Percentiles rank a stretch among this genome's conserved stretches.
Conservation (phyloP, 2,113 vertebrate species). For the Corvus cornix region DNA sequence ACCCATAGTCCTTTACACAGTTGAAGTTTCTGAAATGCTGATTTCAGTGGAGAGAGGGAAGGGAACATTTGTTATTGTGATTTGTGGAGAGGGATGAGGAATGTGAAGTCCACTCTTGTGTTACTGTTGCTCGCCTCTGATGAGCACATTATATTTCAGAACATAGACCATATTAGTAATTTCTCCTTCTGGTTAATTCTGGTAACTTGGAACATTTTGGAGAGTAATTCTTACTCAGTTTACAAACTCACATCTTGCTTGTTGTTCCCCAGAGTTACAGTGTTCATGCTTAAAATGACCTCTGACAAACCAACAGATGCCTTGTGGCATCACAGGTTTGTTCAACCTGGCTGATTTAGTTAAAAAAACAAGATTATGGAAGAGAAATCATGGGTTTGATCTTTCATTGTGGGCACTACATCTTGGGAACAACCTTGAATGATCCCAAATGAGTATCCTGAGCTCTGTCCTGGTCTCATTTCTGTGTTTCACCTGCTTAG, state of each 20-base stretch:
- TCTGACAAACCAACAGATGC: background rate
- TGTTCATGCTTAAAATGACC: background rate
- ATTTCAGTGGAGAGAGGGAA: background rate
- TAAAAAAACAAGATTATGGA: background rate
- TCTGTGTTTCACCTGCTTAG: background rate
- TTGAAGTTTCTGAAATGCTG: background rate
- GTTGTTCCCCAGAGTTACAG: background rate
- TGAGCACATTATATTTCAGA: background rate
- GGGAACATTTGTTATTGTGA: accelerated
- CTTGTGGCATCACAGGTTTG: background rate
- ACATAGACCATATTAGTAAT: accelerated
- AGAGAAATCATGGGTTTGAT: background rate
- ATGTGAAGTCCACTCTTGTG: background rate
- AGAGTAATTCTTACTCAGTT: background rate
- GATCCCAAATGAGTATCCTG: background rate
- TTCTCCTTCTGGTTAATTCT: background rate
- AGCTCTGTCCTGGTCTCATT: background rate
- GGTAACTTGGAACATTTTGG: background rate
- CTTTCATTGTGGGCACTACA: background rate
- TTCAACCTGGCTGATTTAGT: background rate
- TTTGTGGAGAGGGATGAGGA: background rate
- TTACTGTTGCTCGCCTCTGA: background rate
- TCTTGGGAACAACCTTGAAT: background rate
- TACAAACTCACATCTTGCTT: background rate
- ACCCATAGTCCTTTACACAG: accelerated